Base-by-base conservation (phyloP, 2,888 invertebrate species). In the Trachelus troglodyta region DNA sequence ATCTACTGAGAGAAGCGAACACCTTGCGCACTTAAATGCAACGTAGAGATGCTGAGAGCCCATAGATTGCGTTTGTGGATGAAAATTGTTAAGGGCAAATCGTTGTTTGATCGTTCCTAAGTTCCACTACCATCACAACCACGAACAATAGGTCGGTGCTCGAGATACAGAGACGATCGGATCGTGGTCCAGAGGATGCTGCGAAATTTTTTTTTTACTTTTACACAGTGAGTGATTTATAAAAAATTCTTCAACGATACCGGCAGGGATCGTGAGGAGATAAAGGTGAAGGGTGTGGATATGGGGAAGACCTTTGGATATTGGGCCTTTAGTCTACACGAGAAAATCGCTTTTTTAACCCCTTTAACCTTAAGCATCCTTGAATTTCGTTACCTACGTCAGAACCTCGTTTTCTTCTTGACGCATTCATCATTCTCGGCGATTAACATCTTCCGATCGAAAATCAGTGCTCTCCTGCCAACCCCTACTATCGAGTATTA, bases 51-150 rank as follows among this genome's bases (percentile, higher is more conserved):
- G 31, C 34, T 33, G 35, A 69, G 31, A 75, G n/a, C 34, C 9
- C 75, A n/a, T 34, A 78, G 75, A 77, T 73, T n/a, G 78, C 79
- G 79, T 80, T 75, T 75, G 75, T 77, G 76, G 80, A 79, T 81
- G 83, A 84, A 88, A 87, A 87, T 87, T 86, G 84, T 87, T 86
- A 85, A 86, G 75, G 79, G 77, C 78, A 81, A 74, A 78, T 80
- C 82, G 83, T 84, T 86, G 84, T 86, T 87, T 86, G 85, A 88
- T 88, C 85, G 84, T 84, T 82, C 81, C 84, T 83, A 83, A 87
- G 86, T 85, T 85, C 82, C 79, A 75, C 82, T 85, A 56, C 56
- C 56, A 56, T 9, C 23, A 56, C 56, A 23, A 56, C 56, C 56
- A 23, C 2, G 12, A 1, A 12, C 85, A 80, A 71, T 77, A 85